Conservation (phyloP, 1,140 invertebrate genomes). For the Plutomurus gul region DNA sequence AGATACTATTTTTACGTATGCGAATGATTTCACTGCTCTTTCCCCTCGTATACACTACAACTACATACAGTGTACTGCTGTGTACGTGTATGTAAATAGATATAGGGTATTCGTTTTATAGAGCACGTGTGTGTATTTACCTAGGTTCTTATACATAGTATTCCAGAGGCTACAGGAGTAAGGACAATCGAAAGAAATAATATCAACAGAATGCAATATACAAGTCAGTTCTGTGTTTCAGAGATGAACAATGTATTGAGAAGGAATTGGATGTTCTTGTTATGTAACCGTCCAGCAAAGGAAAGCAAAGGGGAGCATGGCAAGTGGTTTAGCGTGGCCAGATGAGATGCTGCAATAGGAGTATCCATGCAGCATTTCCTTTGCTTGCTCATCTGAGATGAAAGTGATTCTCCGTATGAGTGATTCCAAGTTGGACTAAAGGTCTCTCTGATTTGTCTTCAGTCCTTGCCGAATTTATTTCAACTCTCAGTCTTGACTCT, state of each 20-base stretch:
- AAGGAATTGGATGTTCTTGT: neutral
- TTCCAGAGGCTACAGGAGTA: too few species aligned
- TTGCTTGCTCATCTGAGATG: conserved; percentile 28
- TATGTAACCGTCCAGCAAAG: neutral
- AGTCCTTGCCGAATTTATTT: conserved; percentile 4
- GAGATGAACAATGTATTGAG: neutral
- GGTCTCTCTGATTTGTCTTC: conserved; percentile 21
- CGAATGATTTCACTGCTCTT: too few species aligned
- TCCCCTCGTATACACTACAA: too few species aligned
- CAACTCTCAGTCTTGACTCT: neutral
- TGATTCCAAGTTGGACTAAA: conserved; percentile 28
- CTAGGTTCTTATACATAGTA: too few species aligned
- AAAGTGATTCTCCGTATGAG: conserved; percentile 31
- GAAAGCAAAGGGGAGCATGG: neutral
- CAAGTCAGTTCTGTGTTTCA: too few species aligned
- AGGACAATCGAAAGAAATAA: too few species aligned
- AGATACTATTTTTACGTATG: too few species aligned
- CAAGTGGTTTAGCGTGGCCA: neutral
- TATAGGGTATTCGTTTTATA: too few species aligned
- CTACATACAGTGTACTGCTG: too few species aligned
- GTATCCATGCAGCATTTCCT: conserved; percentile 24
- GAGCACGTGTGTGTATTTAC: too few species aligned
- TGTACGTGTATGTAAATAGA: too few species aligned
- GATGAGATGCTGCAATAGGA: neutral
- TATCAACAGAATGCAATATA: too few species aligned